phyloP scores from a whole-genome alignment of 1,140 invertebrate genomes.

The Drosophila ambigua region DNA sequence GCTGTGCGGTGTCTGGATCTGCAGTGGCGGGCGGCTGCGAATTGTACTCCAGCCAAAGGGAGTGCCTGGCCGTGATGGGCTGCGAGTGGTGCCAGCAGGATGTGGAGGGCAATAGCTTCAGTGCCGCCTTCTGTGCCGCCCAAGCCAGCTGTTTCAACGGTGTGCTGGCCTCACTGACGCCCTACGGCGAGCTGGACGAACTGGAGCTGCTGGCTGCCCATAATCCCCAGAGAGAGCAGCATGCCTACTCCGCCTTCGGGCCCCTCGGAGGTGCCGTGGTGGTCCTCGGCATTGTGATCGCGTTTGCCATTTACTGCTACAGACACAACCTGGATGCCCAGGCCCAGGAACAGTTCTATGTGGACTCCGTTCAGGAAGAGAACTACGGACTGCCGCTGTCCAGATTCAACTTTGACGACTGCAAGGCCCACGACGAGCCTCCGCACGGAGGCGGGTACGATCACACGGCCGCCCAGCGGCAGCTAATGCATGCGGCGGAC shows the following conservation, averaged over 20 bases:
- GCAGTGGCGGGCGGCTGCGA: conserved; percentile 88
- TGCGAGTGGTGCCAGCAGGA: conserved; percentile 96
- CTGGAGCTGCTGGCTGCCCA: conserved; percentile 85
- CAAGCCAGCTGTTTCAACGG: conserved; percentile 94
- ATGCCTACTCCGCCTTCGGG: conserved; percentile 86
- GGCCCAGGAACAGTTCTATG: conserved; percentile 85
- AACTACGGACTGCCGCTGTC: conserved; percentile 82
- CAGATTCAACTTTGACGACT: conserved; percentile 82
- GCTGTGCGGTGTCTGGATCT: conserved; percentile 86
- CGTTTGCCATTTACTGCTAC: conserved; percentile 88
- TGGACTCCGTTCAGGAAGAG: conserved; percentile 85
- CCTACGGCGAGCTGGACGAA: conserved; percentile 90
- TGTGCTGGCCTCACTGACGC: conserved; percentile 90
- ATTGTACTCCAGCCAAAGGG: conserved; percentile 88
- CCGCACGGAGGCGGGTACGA: conserved; percentile 73
- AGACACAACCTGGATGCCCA: conserved; percentile 86
- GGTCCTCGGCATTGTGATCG: conserved; percentile 86
- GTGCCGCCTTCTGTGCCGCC: conserved; percentile 90
- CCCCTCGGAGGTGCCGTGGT: conserved; percentile 87
- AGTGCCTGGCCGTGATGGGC: conserved; percentile 93
- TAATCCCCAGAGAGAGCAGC: conserved; percentile 84
- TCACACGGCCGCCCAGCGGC: conserved; percentile 72
- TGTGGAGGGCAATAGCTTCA: conserved; percentile 89
- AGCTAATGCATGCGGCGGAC: conserved; percentile 85
- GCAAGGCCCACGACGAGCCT: conserved; percentile 76